Evolutionary conservation across 2,113 vertebrate genomes (phyloP).

Genomic region (Lipotes vexillifer): DNA sequence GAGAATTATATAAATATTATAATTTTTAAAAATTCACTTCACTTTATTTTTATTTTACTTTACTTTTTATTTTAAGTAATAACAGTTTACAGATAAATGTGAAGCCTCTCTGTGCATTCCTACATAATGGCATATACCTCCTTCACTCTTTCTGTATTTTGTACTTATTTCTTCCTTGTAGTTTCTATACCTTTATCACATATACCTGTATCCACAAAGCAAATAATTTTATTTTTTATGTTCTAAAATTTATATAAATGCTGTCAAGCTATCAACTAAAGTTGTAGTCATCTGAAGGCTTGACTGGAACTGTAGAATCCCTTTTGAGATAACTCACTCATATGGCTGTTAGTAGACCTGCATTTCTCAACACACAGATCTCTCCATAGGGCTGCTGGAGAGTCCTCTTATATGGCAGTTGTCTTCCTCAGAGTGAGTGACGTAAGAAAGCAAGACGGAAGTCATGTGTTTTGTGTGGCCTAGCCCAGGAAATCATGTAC

Average conservation of each 20-base stretch:
- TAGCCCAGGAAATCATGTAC: not conserved
- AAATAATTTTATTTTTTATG: not conserved
- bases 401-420: not conserved
- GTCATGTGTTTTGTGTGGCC: not conserved
- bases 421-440: not conserved
- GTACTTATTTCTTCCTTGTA: not conserved
- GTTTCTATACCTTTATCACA: not conserved
- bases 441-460: not conserved
- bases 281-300: not conserved
- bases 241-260: not conserved
- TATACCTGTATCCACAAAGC: not conserved
- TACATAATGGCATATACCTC: not conserved
- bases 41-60: not conserved
- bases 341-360: not conserved
- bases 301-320: not conserved
- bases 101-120: not conserved
- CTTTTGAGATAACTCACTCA: not conserved
- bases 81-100: not conserved
- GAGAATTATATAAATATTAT: not conserved
- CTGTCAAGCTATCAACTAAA: not conserved
- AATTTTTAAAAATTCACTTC: not conserved
- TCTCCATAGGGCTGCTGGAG: not conserved
- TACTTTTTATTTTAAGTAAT: not conserved
- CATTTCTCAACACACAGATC: not conserved
- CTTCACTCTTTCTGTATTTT: not conserved